Percentiles rank a stretch among this genome's conserved stretches.
Evolutionary conservation across 2,888 invertebrate genomes (phyloP).

Genomic region (Andrena haemorrhoa): DNA sequence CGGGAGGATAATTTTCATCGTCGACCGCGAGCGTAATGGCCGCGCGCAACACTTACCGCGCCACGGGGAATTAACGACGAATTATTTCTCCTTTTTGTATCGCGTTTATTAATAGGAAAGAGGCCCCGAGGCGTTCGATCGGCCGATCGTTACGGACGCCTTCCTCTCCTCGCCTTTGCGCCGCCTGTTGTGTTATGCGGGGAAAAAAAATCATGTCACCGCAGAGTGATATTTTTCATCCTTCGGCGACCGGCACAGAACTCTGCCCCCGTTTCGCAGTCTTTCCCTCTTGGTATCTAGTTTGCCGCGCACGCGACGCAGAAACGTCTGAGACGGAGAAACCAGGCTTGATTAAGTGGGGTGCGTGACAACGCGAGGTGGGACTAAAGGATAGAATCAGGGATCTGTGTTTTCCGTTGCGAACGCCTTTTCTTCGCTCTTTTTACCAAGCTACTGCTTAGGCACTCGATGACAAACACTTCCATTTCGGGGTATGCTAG

Average conservation of each 20-base stretch:
- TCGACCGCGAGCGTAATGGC: slow-evolving; percentile 23
- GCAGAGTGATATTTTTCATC: slow-evolving; percentile 7
- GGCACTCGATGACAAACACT: too few relatives aligned
- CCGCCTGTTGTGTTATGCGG: slow-evolving; percentile 9
- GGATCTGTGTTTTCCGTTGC: not conserved
- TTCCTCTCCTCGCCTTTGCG: not conserved
- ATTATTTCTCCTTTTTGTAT: slow-evolving; percentile 44
- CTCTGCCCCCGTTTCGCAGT: slow-evolving; percentile 24
- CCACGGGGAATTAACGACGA: slow-evolving; percentile 47
- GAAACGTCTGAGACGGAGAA: not conserved
- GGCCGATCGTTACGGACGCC: slow-evolving; percentile 36
- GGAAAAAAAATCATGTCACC: slow-evolving; percentile 23
- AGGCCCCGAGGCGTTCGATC: slow-evolving; percentile 4
- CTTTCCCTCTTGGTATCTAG: slow-evolving; percentile 7
- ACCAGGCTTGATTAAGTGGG: slow-evolving; percentile 10
- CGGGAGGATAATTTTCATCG: slow-evolving; percentile 39
- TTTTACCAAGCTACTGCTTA: too few relatives aligned
- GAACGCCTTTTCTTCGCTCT: too few relatives aligned
- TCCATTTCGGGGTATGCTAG: too few relatives aligned
- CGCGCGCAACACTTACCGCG: slow-evolving; percentile 30
- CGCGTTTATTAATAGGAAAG: slow-evolving; percentile 52
- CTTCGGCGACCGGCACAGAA: slow-evolving; percentile 22
- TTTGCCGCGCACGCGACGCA: not conserved
- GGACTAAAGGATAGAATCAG: not conserved
- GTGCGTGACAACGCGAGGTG: not conserved